A percentile compares a stretch with the other conserved stretches of the same genome.
phyloP scores from a whole-genome alignment of 2,113 vertebrate species.

The Myxocyprinus asiaticus region DNA sequence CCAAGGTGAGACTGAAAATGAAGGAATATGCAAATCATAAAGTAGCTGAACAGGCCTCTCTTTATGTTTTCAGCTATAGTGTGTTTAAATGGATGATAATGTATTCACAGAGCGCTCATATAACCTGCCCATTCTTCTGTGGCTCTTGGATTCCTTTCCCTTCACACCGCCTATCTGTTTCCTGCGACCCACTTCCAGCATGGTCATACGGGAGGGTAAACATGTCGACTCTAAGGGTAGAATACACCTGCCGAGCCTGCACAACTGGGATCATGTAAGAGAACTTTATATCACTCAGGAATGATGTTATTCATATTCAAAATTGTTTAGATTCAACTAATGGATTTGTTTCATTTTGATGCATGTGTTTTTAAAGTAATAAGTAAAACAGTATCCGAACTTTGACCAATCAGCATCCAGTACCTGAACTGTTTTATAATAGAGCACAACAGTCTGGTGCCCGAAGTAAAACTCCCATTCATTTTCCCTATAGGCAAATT shows the following conservation, averaged over 20 bases:
- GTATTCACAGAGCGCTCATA: constrained; percentile 80
- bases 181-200: constrained; percentile 86
- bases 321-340: too few relatives aligned
- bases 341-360: too few relatives aligned
- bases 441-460: too few relatives aligned
- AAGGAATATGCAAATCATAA: background rate
- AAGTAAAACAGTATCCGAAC: too few relatives aligned
- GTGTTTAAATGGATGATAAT: background rate
- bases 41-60: background rate
- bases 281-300: background rate
- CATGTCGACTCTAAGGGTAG: constrained; percentile 88
- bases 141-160: constrained; percentile 95
- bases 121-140: constrained; percentile 89
- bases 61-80: background rate
- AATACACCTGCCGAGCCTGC: constrained; percentile 87
- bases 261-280: constrained; percentile 93
- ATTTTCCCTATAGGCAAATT: too few relatives aligned
- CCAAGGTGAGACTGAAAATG: constrained; percentile 77
- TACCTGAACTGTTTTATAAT: too few relatives aligned
- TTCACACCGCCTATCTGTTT: constrained; percentile 94
- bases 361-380: too few relatives aligned
- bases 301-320: too few relatives aligned
- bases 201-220: constrained; percentile 89
- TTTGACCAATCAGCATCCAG: too few relatives aligned
- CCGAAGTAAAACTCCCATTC: too few relatives aligned